Percentiles rank a stretch among this genome's conserved stretches.
These are phyloP conservation scores for Euborellia annulipes DNA, from an alignment of 1,140 invertebrate species.

Conservation along the genomic window DNA sequence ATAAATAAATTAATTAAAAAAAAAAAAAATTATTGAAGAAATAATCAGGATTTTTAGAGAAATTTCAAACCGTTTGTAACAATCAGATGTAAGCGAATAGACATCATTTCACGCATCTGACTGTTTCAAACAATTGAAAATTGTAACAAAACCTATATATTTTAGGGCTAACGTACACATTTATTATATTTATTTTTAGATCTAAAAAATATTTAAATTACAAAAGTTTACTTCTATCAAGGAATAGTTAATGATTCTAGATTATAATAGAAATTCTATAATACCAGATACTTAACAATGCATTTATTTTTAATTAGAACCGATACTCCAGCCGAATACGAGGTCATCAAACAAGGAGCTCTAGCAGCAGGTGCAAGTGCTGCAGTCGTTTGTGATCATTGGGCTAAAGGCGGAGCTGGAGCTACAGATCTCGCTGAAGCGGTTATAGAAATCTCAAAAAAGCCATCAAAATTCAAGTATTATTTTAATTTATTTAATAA, in stretches of 20 bases:
- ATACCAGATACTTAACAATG: background rate
- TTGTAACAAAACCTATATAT: no score
- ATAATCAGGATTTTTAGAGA: no score
- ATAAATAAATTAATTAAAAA: no score
- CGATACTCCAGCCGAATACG: slow-evolving; percentile 73
- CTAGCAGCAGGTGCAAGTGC: slow-evolving; percentile 63
- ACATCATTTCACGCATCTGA: no score
- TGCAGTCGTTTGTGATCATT: slow-evolving; percentile 79
- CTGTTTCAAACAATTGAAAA: no score
- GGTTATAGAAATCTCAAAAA: slow-evolving; percentile 57
- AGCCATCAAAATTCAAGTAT: slow-evolving; percentile 32
- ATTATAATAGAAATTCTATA: background rate
- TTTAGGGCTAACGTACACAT: no score
- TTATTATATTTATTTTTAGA: no score
- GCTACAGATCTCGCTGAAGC: slow-evolving; percentile 74
- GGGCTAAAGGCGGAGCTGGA: slow-evolving; percentile 79
- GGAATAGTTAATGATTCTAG: slow-evolving; percentile 11
- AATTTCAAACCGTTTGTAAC: no score
- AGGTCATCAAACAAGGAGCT: slow-evolving; percentile 58
- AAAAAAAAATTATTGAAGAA: no score
- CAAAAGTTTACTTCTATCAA: no score
- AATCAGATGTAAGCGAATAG: no score
- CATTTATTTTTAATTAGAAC: slow-evolving; percentile 39
- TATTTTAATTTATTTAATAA: background rate
- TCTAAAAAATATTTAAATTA: no score